Evolutionary conservation across 1,140 invertebrate genomes (phyloP).

Genomic region (Sitobion miscanthi): DNA sequence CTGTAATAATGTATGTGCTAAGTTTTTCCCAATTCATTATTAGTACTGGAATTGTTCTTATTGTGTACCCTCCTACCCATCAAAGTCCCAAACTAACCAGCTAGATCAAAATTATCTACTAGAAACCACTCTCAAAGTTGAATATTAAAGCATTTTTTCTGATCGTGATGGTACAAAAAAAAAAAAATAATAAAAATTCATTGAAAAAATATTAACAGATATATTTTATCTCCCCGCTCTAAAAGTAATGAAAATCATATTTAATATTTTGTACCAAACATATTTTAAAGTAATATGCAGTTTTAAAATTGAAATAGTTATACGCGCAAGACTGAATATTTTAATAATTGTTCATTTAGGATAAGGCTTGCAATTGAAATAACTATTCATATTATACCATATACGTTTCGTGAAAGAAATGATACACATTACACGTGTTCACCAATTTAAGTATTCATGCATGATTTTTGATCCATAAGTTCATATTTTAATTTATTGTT

Average conservation of each 20-base stretch:
- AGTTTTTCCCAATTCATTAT: not conserved
- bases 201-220: not conserved
- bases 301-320: not conserved
- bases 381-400: not conserved
- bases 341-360: not conserved
- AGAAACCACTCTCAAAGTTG: too few relatives aligned
- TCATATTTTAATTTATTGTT: not conserved
- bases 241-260: not conserved
- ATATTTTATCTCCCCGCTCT: not conserved
- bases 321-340: not conserved
- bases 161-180: too few relatives aligned
- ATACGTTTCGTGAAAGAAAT: not conserved
- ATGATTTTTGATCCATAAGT: not conserved
- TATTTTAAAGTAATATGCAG: not conserved
- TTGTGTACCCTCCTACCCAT: too few relatives aligned
- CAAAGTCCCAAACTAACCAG: too few relatives aligned
- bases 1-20: not conserved
- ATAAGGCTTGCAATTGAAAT: not conserved
- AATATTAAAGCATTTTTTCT: too few relatives aligned
- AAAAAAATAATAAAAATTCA: not conserved
- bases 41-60: too few relatives aligned
- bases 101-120: too few relatives aligned
- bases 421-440: not conserved
- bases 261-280: not conserved
- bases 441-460: not conserved